These are phyloP conservation scores for Ostrea edulis DNA, from an alignment of 1,140 invertebrate genomes.

Conservation along the genomic window DNA sequence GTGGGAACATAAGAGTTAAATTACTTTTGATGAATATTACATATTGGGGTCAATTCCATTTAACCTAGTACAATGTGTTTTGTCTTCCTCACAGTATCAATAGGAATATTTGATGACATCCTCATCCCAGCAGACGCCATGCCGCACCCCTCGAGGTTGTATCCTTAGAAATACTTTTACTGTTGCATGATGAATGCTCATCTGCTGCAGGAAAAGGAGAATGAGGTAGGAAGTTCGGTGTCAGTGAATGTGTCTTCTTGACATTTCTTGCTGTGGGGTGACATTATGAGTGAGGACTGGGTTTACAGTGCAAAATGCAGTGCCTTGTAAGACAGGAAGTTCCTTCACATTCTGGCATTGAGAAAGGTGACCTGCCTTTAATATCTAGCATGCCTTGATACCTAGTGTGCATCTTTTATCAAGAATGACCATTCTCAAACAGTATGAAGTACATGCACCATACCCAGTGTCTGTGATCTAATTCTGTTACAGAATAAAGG, in stretches of 20 bases:
- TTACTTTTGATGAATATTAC: neutral
- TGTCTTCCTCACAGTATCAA: conserved; percentile 85
- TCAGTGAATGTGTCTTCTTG: neutral
- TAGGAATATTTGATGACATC: conserved; percentile 98
- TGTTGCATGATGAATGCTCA: conserved; percentile 13
- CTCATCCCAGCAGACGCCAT: conserved; percentile 91
- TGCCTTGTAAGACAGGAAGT: no score
- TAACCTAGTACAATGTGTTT: neutral
- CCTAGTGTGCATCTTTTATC: no score
- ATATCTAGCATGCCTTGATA: no score
- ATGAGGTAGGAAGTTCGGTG: neutral
- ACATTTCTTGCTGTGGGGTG: neutral
- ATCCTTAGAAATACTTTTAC: conserved; percentile 71
- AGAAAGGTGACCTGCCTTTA: no score
- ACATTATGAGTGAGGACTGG: neutral
- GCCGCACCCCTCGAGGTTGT: conserved; percentile 93
- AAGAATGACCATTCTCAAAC: no score
- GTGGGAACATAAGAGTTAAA: neutral
- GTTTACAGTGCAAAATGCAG: neutral
- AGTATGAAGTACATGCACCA: no score
- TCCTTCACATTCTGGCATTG: no score
- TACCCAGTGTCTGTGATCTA: no score
- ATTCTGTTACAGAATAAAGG: no score
- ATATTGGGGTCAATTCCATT: neutral
- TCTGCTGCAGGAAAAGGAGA: neutral